A percentile compares a stretch with the other conserved stretches of the same genome.
These are phyloP conservation scores for Lithosia quadra DNA, from an alignment of 2,888 invertebrate species.

Conservation along the genomic window DNA sequence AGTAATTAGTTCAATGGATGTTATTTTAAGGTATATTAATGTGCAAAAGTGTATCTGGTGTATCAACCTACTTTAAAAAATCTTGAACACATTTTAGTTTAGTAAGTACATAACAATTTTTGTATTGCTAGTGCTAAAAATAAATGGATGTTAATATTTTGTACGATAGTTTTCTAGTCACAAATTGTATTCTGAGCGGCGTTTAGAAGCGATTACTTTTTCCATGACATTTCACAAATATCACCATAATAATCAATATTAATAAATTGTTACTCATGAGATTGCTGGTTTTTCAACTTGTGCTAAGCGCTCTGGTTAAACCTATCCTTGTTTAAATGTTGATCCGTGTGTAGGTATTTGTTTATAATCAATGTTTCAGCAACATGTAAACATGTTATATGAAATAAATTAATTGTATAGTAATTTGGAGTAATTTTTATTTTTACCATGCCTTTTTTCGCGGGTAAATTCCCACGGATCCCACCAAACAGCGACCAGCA, in stretches of 20 bases:
- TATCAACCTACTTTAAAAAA: constrained; percentile 7
- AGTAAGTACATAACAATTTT: constrained; percentile 30
- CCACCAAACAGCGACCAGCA: too few relatives aligned
- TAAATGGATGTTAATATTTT: constrained; percentile 51
- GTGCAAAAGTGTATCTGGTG: constrained; percentile 14
- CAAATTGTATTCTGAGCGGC: constrained; percentile 38
- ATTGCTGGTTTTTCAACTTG: constrained; percentile 44
- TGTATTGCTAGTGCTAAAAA: constrained; percentile 44
- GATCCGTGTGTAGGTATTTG: constrained; percentile 68
- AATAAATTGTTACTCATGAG: constrained; percentile 29
- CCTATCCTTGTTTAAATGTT: constrained; percentile 63
- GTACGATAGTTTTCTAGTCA: constrained; percentile 58
- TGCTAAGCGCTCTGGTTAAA: constrained; percentile 57
- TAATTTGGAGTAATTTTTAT: constrained; percentile 25
- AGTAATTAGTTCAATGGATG: constrained; percentile 32
- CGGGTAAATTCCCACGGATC: too few relatives aligned
- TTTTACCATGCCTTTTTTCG: not conserved
- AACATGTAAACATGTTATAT: constrained; percentile 56
- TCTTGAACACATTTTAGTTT: constrained; percentile 8
- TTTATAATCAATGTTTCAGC: constrained; percentile 54
- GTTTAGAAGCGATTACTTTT: constrained; percentile 36
- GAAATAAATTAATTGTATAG: constrained; percentile 58
- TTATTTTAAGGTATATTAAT: constrained; percentile 37
- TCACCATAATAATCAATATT: constrained; percentile 26
- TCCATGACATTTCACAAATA: constrained; percentile 51